A percentile compares a stretch with the other conserved stretches of the same genome.
phyloP scores from a whole-genome alignment of 2,113 vertebrate species.

The Brevimyrus niger region DNA sequence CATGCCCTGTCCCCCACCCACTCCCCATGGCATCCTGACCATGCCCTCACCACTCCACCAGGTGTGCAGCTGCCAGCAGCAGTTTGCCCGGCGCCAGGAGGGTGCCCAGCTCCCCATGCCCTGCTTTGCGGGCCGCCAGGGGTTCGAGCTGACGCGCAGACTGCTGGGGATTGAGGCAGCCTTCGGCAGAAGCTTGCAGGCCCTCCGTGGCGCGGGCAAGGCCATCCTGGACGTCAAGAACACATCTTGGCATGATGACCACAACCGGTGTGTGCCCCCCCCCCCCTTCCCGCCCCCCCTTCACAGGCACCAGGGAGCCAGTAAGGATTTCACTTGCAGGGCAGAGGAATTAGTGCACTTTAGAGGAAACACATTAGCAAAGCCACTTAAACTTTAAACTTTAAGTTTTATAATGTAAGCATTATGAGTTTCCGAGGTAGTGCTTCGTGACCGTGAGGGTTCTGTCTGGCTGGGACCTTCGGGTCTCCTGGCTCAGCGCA shows the following conservation, averaged over 20 bases:
- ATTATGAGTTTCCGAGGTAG: not conserved
- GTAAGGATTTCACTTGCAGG: not conserved
- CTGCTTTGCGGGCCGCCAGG: slow-evolving; percentile 60
- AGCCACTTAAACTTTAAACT: not conserved
- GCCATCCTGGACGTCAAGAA: slow-evolving; percentile 66
- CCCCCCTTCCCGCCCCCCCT: too few species aligned
- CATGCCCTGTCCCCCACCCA: not conserved
- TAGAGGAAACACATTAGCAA: not conserved
- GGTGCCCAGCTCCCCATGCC: slow-evolving; percentile 55
- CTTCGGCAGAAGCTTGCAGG: slow-evolving; percentile 57
- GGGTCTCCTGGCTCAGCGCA: not conserved
- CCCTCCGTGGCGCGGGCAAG: slow-evolving; percentile 48
- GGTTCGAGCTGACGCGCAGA: slow-evolving; percentile 56
- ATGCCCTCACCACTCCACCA: slow-evolving; percentile 30
- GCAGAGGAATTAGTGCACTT: not conserved
- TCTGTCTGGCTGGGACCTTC: not conserved
- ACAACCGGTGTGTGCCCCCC: slow-evolving; percentile 52
- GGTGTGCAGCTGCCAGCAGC: slow-evolving; percentile 79
- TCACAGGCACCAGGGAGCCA: not conserved
- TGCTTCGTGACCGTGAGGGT: not conserved
- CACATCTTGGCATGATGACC: slow-evolving; percentile 68
- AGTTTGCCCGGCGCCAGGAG: slow-evolving; percentile 63
- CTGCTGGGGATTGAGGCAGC: slow-evolving; percentile 63
- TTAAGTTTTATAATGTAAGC: not conserved
- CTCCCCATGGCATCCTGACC: not conserved